A percentile compares a stretch with the other conserved stretches of the same genome.
phyloP scores from a whole-genome alignment of 2,113 vertebrate genomes.

The Stigmatopora nigra region DNA sequence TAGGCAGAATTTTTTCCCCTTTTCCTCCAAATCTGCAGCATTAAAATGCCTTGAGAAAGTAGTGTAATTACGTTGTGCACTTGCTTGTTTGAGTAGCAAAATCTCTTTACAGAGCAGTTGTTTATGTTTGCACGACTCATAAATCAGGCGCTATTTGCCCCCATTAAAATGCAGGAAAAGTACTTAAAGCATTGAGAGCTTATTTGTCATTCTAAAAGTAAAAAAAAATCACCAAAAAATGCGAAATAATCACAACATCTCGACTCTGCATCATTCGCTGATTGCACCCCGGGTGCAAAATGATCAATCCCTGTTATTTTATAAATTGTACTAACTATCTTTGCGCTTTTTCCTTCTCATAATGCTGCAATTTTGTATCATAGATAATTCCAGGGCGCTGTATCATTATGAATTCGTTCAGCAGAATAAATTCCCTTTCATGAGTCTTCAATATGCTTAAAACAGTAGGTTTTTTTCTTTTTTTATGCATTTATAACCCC shows the following conservation, averaged over 20 bases:
- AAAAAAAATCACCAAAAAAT: background rate
- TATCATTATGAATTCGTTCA: background rate
- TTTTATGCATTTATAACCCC: background rate
- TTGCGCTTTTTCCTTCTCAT: background rate
- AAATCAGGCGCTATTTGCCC: background rate
- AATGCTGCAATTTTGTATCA: background rate
- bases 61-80: background rate
- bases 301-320: background rate
- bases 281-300: background rate
- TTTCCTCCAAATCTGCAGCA: background rate
- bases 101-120: constrained; percentile 1
- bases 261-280: background rate
- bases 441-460: background rate
- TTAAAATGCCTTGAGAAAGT: background rate
- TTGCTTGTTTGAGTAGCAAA: background rate
- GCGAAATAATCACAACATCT: background rate
- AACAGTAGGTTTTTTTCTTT: background rate
- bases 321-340: background rate
- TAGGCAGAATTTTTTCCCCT: too few species aligned
- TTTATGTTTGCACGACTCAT: background rate
- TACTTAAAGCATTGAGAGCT: background rate
- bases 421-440: background rate
- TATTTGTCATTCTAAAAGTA: constrained; percentile 1
- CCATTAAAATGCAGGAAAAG: constrained; percentile 1
- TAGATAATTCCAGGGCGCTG: background rate